Percentiles rank a stretch among this genome's conserved stretches.
These are phyloP conservation scores for Corythoichthys haematopterus DNA, from an alignment of 2,113 vertebrate genomes.

Conservation along the genomic window DNA sequence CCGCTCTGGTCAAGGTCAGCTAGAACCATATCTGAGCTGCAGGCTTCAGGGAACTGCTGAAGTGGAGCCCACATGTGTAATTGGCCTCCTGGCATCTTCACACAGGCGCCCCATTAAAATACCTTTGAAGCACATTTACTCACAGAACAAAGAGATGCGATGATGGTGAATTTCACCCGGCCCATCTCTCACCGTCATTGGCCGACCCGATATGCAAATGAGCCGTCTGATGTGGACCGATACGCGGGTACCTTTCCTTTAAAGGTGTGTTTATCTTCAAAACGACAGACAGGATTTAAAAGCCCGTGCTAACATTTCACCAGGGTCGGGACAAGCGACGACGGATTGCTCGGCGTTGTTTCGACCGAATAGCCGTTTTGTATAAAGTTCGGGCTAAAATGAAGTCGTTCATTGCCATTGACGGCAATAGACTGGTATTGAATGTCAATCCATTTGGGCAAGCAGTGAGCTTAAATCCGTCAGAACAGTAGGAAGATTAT, in stretches of 20 bases:
- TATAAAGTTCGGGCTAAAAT: neutral
- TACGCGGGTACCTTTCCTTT: slow-evolving; percentile 32
- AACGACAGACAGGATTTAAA: slow-evolving; percentile 52
- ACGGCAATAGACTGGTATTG: no score
- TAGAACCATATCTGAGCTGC: slow-evolving; percentile 56
- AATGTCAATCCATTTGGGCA: no score
- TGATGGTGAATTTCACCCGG: slow-evolving; percentile 46
- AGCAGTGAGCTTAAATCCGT: no score
- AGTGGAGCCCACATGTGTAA: slow-evolving; percentile 64
- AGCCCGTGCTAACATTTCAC: slow-evolving; percentile 35
- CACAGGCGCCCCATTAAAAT: slow-evolving; percentile 64
- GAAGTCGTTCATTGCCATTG: no score
- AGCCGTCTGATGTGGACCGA: slow-evolving; percentile 53
- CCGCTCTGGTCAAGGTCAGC: slow-evolving; percentile 61
- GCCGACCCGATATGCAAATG: slow-evolving; percentile 36
- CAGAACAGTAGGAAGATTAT: no score
- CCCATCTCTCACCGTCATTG: slow-evolving; percentile 31
- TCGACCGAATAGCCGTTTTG: neutral
- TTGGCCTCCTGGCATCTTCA: slow-evolving; percentile 72
- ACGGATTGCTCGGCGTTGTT: neutral
- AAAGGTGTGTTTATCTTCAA: slow-evolving; percentile 60
- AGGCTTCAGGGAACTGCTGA: slow-evolving; percentile 56
- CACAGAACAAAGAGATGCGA: slow-evolving; percentile 65
- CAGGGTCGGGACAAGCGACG: slow-evolving; percentile 30
- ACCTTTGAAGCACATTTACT: slow-evolving; percentile 72